Evolutionary conservation across 2,113 vertebrate genomes (phyloP).

Genomic region (Scophthalmus maximus): DNA sequence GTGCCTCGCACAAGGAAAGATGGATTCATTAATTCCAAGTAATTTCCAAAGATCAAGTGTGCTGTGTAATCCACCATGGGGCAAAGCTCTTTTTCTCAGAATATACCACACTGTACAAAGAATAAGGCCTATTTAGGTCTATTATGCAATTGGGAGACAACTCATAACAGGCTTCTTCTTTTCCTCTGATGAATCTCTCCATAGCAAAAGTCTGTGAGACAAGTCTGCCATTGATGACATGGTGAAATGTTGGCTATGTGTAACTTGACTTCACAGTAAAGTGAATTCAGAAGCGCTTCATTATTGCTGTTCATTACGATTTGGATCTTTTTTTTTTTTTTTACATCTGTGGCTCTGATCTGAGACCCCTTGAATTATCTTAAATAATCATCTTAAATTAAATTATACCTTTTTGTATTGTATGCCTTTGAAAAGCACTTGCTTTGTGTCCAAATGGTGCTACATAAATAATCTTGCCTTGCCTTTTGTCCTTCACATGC

Average conservation of each 20-base stretch:
- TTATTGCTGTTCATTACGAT: too few relatives aligned
- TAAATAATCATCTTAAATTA: too few relatives aligned
- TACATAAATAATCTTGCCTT: neutral
- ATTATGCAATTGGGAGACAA: neutral
- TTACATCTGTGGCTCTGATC: too few relatives aligned
- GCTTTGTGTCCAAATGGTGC: neutral
- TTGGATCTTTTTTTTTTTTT: too few relatives aligned
- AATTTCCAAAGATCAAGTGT: neutral
- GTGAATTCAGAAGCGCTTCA: too few relatives aligned
- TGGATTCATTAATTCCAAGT: neutral
- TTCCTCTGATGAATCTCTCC: neutral
- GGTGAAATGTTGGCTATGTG: neutral
- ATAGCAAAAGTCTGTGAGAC: neutral
- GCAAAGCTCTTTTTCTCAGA: neutral
- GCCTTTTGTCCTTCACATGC: neutral
- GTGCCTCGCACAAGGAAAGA: neutral
- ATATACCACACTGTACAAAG: neutral
- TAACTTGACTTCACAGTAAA: neutral
- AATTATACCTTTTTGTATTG: too few relatives aligned
- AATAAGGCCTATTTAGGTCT: neutral
- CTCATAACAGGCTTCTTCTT: neutral
- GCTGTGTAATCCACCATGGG: neutral
- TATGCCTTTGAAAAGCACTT: neutral
- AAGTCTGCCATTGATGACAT: neutral
- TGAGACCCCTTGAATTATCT: too few relatives aligned